A percentile compares a stretch with the other conserved stretches of the same genome.
Conservation (phyloP, 2,113 vertebrate species). For the Arvicanthis niloticus region DNA sequence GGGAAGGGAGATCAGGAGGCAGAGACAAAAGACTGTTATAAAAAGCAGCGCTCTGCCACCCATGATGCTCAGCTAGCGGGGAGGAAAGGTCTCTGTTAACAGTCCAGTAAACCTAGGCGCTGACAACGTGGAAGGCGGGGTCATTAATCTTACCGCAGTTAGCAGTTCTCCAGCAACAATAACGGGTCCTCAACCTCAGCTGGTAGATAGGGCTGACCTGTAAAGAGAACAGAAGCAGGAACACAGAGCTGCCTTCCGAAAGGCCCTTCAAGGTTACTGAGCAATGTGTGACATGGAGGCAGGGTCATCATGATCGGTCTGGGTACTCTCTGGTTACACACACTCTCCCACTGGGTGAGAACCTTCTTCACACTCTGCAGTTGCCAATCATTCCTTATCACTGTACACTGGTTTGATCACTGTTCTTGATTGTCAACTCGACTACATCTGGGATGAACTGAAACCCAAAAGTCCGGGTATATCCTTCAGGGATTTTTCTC, state of each 20-base stretch:
- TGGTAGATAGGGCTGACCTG: not conserved
- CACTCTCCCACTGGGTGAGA: not conserved
- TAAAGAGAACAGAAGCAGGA: not conserved
- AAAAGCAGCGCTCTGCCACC: not conserved
- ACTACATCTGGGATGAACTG: not conserved
- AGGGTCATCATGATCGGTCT: no score
- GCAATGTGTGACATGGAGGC: not conserved
- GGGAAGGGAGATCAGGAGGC: not conserved
- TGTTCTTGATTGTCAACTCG: not conserved
- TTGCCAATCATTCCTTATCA: fast-evolving
- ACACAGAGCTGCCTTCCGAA: not conserved
- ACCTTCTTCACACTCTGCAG: not conserved
- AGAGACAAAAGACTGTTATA: not conserved
- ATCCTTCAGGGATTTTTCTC: not conserved
- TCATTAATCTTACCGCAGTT: not conserved
- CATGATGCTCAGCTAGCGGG: not conserved
- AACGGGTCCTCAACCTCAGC: no score
- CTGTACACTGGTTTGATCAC: not conserved
- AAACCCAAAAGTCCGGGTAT: not conserved
- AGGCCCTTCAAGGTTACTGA: not conserved
- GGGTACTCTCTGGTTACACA: not conserved
- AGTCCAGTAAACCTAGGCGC: not conserved
- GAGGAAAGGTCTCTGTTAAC: not conserved
- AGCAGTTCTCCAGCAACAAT: not conserved
- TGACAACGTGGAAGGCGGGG: not conserved